Evolutionary conservation across 2,113 vertebrate genomes (phyloP).

Genomic region (Chrysochloris asiatica): DNA sequence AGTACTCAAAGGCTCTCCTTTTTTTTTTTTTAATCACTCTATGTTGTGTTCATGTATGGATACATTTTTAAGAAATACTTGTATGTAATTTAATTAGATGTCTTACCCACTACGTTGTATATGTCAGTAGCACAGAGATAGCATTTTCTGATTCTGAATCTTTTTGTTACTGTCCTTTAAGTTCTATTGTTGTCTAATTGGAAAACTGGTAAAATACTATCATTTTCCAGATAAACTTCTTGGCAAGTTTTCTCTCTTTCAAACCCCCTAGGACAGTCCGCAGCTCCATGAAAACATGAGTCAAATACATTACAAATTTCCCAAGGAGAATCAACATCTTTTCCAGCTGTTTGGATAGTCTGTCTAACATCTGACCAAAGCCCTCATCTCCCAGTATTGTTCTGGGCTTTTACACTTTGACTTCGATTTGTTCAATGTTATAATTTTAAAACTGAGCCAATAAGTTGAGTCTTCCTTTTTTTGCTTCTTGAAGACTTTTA

Average conservation of each 20-base stretch:
- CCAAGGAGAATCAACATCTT: constrained; percentile 89
- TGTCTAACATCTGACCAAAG: constrained; percentile 87
- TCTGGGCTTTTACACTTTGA: constrained; percentile 84
- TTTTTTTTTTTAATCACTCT: constrained; percentile 13
- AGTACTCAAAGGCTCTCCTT: neutral
- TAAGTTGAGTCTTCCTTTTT: constrained; percentile 79
- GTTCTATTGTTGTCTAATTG: constrained; percentile 82
- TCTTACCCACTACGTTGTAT: constrained; percentile 19
- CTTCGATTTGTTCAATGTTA: constrained; percentile 86
- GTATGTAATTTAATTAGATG: neutral
- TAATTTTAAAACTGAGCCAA: constrained; percentile 83
- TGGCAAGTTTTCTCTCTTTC: constrained; percentile 83
- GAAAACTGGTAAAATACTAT: constrained; percentile 85
- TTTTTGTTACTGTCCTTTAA: constrained; percentile 64
- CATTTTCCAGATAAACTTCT: constrained; percentile 89
- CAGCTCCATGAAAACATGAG: constrained; percentile 89
- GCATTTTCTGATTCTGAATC: constrained; percentile 33
- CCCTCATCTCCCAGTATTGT: constrained; percentile 85
- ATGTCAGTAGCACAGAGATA: neutral
- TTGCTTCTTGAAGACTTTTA: constrained; percentile 73
- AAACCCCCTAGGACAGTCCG: constrained; percentile 86
- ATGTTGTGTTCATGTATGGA: constrained; percentile 3
- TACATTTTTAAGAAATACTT: constrained; percentile 42
- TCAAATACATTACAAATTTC: constrained; percentile 90
- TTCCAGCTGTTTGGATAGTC: constrained; percentile 90